phyloP scores from a whole-genome alignment of 2,113 vertebrate species.

The Lophotis ruficrista region DNA sequence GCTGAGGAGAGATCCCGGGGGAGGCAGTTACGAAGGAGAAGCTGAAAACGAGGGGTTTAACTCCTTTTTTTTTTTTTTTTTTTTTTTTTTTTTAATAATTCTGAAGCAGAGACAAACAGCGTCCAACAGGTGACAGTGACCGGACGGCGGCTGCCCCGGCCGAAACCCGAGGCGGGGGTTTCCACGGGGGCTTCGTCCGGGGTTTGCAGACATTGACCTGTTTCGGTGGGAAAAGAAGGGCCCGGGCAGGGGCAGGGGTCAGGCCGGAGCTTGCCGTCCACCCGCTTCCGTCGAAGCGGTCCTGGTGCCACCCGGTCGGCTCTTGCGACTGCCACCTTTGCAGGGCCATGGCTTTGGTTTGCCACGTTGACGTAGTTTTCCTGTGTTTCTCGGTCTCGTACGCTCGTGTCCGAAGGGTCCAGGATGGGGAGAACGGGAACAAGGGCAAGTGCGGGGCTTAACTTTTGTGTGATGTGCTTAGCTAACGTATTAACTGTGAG shows the following conservation, averaged over 20 bases:
- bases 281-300: not conserved
- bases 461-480: not conserved
- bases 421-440: not conserved
- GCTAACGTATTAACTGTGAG: slow-evolving; percentile 28
- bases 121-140: too few relatives aligned
- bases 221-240: not conserved
- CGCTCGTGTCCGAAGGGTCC: accelerated
- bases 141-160: too few relatives aligned
- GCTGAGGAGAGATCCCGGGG: not conserved
- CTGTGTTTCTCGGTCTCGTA: not conserved
- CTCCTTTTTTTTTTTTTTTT: not conserved
- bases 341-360: not conserved
- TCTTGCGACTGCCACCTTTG: not conserved
- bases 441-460: not conserved
- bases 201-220: accelerated
- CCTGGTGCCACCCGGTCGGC: accelerated
- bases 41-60: not conserved
- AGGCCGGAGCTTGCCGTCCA: not conserved
- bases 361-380: not conserved
- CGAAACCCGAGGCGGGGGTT: not conserved
- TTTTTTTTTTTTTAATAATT: not conserved
- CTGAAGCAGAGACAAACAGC: too few relatives aligned
- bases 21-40: not conserved
- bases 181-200: not conserved
- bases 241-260: not conserved